Conservation (phyloP, 2,797 vertebrate genomes). For the Silurus lanzhouensis region DNA sequence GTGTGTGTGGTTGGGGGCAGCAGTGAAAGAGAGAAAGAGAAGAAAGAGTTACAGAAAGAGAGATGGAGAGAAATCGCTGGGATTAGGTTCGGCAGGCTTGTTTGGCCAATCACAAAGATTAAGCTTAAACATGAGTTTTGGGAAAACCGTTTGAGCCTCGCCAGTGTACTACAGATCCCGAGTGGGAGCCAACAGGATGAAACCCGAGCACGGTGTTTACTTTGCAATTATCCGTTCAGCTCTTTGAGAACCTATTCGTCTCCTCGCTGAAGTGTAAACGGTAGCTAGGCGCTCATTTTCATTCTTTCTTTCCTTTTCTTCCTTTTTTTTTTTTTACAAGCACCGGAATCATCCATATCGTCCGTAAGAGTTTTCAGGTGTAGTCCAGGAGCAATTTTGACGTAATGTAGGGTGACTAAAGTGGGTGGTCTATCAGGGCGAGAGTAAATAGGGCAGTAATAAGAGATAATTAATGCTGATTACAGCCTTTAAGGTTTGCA, state of each 20-base stretch:
- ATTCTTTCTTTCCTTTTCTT: background rate
- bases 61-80: constrained; percentile 13
- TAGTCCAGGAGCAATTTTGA: constrained; percentile 3
- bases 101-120: constrained; percentile 37
- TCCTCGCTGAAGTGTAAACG: constrained; percentile 34
- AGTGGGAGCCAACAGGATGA: constrained; percentile 26
- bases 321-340: background rate
- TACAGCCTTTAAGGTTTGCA: constrained; percentile 10
- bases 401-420: constrained; percentile 12
- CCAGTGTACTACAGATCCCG: constrained; percentile 26
- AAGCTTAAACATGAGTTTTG: constrained; percentile 14
- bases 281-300: constrained; percentile 32
- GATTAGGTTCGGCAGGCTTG: constrained; percentile 20
- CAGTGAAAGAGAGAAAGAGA: background rate
- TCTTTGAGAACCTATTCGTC: constrained; percentile 28
- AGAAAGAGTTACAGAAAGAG: background rate
- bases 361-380: background rate
- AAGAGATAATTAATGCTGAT: constrained; percentile 22
- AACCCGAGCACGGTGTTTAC: constrained; percentile 35
- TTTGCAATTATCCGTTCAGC: constrained; percentile 48
- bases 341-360: constrained; percentile 4
- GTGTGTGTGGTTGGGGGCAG: background rate
- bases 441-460: constrained; percentile 23
- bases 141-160: constrained; percentile 4
- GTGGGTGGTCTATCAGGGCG: constrained; percentile 20